phyloP scores from a whole-genome alignment of 2,888 invertebrate genomes.

The Drosophila buzzatii region DNA sequence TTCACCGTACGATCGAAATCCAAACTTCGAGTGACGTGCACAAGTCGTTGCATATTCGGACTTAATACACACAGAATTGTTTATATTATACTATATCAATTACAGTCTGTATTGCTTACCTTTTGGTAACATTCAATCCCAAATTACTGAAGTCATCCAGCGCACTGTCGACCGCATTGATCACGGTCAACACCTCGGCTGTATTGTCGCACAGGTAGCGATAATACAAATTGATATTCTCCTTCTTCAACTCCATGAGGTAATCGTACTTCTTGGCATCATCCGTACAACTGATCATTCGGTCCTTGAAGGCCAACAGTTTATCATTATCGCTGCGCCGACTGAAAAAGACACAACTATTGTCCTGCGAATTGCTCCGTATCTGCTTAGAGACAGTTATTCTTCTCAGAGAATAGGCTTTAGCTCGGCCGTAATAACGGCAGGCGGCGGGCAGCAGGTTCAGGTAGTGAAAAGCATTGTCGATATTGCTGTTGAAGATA shows the following conservation, averaged over 20 bases:
- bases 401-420: background rate
- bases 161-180: conserved; percentile 15
- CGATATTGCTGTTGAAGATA: background rate
- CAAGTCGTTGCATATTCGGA: background rate
- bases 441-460: background rate
- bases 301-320: conserved; percentile 6
- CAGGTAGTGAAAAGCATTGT: background rate
- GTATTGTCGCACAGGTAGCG: conserved; percentile 31
- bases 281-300: conserved; percentile 2
- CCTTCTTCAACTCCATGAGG: conserved; percentile 20
- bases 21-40: background rate
- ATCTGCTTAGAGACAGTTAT: background rate
- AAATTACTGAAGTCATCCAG: background rate
- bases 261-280: conserved; percentile 34
- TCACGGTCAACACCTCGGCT: conserved; percentile 16
- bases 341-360: background rate
- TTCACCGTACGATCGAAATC: background rate
- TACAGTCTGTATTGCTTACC: conserved; percentile 7
- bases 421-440: background rate
- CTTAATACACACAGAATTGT: background rate
- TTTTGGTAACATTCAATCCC: background rate
- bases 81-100: background rate
- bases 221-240: conserved; percentile 27
- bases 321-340: background rate
- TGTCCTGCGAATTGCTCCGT: background rate